Percentiles rank a stretch among this genome's conserved stretches.
These are phyloP conservation scores for Paratrypauchen microcephalus DNA, from an alignment of 2,797 vertebrate species.

Conservation along the genomic window DNA sequence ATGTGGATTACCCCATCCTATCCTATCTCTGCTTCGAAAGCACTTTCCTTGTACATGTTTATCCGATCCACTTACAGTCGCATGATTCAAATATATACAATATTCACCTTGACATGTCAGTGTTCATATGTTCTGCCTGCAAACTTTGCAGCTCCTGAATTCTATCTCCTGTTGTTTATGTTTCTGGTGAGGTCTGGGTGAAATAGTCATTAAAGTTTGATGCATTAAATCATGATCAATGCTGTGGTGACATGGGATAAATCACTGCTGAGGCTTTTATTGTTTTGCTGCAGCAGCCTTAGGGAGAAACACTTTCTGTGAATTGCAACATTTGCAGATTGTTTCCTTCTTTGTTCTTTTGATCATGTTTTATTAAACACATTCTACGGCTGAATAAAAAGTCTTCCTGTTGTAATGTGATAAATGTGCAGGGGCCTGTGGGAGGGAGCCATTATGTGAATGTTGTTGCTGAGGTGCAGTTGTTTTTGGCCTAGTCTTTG, in stretches of 20 bases:
- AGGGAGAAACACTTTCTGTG: slow-evolving; percentile 21
- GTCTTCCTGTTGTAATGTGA: slow-evolving; percentile 34
- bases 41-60: not conserved
- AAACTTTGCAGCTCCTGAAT: slow-evolving; percentile 8
- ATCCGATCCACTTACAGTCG: not conserved
- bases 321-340: slow-evolving; percentile 44
- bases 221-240: slow-evolving; percentile 26
- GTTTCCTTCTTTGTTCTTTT: slow-evolving; percentile 40
- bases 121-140: not conserved
- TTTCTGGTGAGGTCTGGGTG: slow-evolving; percentile 14
- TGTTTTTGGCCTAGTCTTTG: slow-evolving; percentile 37
- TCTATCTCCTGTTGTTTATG: slow-evolving; percentile 5
- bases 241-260: slow-evolving; percentile 26
- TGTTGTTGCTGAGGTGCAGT: slow-evolving; percentile 43
- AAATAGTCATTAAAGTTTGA: slow-evolving; percentile 22
- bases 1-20: too few relatives aligned
- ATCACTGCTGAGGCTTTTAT: slow-evolving; percentile 22
- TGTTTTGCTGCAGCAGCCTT: slow-evolving; percentile 27
- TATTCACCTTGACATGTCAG: not conserved
- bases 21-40: too few relatives aligned
- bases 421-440: slow-evolving; percentile 37
- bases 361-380: slow-evolving; percentile 59
- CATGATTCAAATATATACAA: not conserved
- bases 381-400: slow-evolving; percentile 14
- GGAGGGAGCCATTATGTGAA: slow-evolving; percentile 45